Evolutionary conservation across 2,888 invertebrate genomes (phyloP).

Genomic region (Leptopilina syphax): DNA sequence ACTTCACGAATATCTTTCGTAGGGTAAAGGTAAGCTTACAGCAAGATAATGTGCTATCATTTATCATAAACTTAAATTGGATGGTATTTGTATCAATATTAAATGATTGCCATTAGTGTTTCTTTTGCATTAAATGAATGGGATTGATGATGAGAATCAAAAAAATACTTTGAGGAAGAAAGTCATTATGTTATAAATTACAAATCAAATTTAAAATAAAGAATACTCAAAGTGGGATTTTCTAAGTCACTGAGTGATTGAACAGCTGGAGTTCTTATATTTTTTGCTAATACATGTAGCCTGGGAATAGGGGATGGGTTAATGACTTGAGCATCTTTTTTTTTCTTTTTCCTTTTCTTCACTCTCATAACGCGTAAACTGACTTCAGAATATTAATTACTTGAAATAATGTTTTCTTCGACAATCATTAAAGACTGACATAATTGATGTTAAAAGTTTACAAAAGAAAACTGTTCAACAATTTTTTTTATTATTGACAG

Average conservation of each 20-base stretch:
- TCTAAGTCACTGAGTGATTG: constrained; percentile 26
- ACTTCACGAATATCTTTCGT: too few relatives aligned
- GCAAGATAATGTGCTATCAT: too few relatives aligned
- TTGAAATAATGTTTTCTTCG: constrained; percentile 58
- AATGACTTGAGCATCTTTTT: constrained; percentile 28
- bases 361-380: constrained; percentile 42
- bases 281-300: constrained; percentile 42
- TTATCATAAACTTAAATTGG: too few relatives aligned
- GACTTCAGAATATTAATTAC: constrained; percentile 60
- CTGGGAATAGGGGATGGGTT: constrained; percentile 45
- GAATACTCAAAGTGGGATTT: not conserved
- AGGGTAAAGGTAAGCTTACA: too few relatives aligned
- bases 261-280: constrained; percentile 29
- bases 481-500: not conserved
- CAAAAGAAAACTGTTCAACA: not conserved
- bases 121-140: too few relatives aligned
- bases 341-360: constrained; percentile 34
- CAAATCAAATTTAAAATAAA: not conserved
- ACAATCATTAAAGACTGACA: constrained; percentile 59
- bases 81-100: too few relatives aligned
- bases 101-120: too few relatives aligned
- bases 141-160: too few relatives aligned
- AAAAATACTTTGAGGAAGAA: too few relatives aligned
- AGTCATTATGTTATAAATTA: too few relatives aligned
- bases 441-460: constrained; percentile 43